phyloP scores from a whole-genome alignment of 2,888 invertebrate species.

The Apodemia duryi region DNA sequence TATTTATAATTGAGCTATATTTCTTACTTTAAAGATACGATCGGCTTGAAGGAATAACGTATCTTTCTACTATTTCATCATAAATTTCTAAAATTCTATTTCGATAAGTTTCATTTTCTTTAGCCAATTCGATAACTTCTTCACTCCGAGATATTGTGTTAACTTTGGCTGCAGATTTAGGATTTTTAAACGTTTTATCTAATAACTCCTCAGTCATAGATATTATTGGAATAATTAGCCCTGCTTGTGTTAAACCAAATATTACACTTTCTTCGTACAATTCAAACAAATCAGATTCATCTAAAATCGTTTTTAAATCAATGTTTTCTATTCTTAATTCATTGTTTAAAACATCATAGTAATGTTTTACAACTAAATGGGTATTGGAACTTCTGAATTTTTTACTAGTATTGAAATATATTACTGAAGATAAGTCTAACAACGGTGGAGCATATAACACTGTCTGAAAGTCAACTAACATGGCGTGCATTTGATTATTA shows the following conservation, averaged over 20 bases:
- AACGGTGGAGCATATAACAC: constrained; percentile 83
- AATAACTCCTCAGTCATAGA: constrained; percentile 44
- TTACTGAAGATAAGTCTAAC: constrained; percentile 78
- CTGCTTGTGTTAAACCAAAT: constrained; percentile 60
- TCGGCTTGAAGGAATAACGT: constrained; percentile 33
- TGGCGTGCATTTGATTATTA: constrained; percentile 55
- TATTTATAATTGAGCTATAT: no score
- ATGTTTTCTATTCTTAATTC: constrained; percentile 54
- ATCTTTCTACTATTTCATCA: constrained; percentile 76
- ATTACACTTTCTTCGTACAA: constrained; percentile 51
- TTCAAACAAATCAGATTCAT: constrained; percentile 38
- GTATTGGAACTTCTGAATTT: constrained; percentile 62
- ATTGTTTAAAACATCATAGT: constrained; percentile 66
- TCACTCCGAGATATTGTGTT: constrained; percentile 51
- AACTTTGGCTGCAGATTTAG: constrained; percentile 39
- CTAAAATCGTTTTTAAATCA: constrained; percentile 41
- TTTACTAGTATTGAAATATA: constrained; percentile 76
- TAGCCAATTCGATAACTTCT: constrained; percentile 51
- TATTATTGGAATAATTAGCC: constrained; percentile 54
- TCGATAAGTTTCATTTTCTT: constrained; percentile 47
- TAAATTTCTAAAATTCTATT: constrained; percentile 73
- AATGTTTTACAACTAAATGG: constrained; percentile 67
- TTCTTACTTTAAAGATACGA: not conserved
- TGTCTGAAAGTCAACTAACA: constrained; percentile 85
- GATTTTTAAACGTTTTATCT: constrained; percentile 47